Evolutionary conservation across 2,797 vertebrate genomes (phyloP).

Genomic region (Monodelphis domestica): DNA sequence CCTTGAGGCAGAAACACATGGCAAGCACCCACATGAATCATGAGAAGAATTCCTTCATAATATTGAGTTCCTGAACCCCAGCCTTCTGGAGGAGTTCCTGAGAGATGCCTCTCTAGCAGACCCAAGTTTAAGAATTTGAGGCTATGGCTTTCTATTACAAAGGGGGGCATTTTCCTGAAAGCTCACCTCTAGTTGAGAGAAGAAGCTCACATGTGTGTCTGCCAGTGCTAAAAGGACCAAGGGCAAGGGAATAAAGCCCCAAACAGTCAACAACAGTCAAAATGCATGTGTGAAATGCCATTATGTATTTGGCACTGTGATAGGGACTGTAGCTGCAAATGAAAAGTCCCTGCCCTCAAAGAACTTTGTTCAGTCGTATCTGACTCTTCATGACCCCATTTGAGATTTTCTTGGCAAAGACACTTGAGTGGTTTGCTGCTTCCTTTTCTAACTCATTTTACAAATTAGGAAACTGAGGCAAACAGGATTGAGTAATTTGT

Average conservation of each 20-base stretch:
- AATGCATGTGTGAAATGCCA: background rate
- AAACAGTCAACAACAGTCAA: background rate
- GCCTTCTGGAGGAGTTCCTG: background rate
- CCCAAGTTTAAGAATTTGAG: background rate
- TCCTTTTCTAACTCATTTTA: too few relatives aligned
- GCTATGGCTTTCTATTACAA: background rate
- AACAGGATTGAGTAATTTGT: too few relatives aligned
- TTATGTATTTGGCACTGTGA: background rate
- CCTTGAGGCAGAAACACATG: background rate
- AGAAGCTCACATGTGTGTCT: background rate
- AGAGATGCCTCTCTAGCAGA: background rate
- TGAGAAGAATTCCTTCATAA: constrained; percentile 3
- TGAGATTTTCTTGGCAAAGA: too few relatives aligned
- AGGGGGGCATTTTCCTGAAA: background rate
- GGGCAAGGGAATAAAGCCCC: background rate
- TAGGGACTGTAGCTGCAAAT: background rate
- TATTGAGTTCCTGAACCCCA: background rate
- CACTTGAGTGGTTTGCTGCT: too few relatives aligned
- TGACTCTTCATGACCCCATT: too few relatives aligned
- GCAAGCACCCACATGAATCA: constrained; percentile 1
- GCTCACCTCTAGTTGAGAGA: background rate
- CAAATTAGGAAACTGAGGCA: too few relatives aligned
- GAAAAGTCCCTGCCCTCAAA: background rate
- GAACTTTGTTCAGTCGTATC: too few relatives aligned
- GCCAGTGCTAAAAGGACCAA: background rate